Conservation (phyloP, 2,797 vertebrate species). For the Allenopithecus nigroviridis region DNA sequence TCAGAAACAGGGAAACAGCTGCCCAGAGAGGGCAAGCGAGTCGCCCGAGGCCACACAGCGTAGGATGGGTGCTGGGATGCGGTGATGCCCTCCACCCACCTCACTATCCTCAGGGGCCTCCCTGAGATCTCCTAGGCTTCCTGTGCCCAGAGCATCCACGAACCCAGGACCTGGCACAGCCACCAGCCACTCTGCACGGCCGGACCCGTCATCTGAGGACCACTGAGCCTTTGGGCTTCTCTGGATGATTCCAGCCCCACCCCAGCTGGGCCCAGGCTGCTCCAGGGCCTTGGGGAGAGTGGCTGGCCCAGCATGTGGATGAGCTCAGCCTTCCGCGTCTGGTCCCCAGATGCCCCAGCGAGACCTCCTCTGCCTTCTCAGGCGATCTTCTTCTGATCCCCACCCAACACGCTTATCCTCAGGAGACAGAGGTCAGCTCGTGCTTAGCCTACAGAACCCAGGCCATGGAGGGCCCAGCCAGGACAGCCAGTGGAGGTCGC, state of each 20-base stretch:
- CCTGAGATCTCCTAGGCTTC: background rate
- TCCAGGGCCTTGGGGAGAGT: background rate
- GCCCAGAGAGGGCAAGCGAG: background rate
- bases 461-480: accelerated
- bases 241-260: background rate
- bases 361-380: conserved; percentile 73
- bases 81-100: accelerated
- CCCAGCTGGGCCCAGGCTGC: background rate
- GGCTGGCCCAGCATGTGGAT: background rate
- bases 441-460: background rate
- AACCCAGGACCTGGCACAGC: background rate
- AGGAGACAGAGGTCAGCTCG: conserved; percentile 53
- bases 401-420: conserved; percentile 54
- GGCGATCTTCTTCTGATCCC: conserved; percentile 78
- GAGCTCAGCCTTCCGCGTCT: conserved; percentile 72
- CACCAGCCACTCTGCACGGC: accelerated
- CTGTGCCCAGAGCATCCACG: background rate
- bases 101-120: background rate
- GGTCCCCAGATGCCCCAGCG: conserved; percentile 82
- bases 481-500: accelerated
- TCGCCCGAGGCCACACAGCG: background rate
- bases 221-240: background rate
- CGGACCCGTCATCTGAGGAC: accelerated
- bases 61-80: accelerated
- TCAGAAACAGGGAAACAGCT: accelerated